Evolutionary conservation across 1,140 invertebrate species (phyloP), one percentile per base, ranked within the genome.

Genomic region (Himalopsyche phryganea): DNA sequence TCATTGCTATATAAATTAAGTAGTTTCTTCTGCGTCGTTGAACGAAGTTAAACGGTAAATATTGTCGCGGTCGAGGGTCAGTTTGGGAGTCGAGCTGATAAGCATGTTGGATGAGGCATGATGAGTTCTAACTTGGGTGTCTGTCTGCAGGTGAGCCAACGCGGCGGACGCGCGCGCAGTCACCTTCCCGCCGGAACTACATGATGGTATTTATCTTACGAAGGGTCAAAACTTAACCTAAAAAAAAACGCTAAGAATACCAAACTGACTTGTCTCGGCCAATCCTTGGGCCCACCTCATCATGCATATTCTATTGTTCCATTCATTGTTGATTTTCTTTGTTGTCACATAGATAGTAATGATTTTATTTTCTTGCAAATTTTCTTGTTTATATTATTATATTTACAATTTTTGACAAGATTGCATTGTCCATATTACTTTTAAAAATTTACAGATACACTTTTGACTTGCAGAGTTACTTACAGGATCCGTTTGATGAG

Each of bases 171-270:
- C 51, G 38, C 56, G 63, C 49, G 74, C 71, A 74, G 72, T 65
- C 71, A 68, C 61, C 72, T 71, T 59, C 71, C 71, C 74, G 71
- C 75, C 71, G 73, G 70, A n/a, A 77, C 78, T 69, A 74, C 79
- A 82, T 81, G 81, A 82, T 81, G 81, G 81, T 82, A 82, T 80
- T 80, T 82, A 82, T 82, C 79, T 70, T 77, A 79, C 79, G 73
- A 72, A 71, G 78, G 76, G 76, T 79, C 78, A 78, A 28, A 28
- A 28, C 80, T 75, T 76, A 76, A 75, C 73, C 74, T 77, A 72
- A 28, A 28, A 28, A 28, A 28, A 28, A 28, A 72, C 61, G 71
- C 65, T 72, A 70, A 61, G 45, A 70, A 28, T 28, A 75, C 74
- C 72, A 76, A 76, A 77, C 75, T 76, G 75, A 77, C 74, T 74